These are phyloP conservation scores for Trididemnum nubilum DNA, from an alignment of 23 tunicate genomes.

Conservation along the genomic window DNA sequence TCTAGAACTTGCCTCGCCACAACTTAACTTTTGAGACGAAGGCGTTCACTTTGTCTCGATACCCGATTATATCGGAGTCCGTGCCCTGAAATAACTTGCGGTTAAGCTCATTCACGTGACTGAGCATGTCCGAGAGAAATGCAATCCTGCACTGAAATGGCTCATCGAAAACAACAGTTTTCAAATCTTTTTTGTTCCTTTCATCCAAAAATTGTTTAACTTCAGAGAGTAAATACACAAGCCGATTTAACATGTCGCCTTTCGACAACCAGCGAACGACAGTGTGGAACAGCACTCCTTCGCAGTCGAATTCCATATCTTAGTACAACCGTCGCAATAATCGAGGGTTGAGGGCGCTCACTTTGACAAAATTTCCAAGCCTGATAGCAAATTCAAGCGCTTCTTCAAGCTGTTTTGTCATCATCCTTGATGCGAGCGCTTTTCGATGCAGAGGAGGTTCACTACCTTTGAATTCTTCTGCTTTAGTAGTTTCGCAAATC, in stretches of 20 bases:
- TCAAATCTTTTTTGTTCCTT: constrained; percentile 32
- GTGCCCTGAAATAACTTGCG: constrained; percentile 49
- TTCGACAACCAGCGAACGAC: too few relatives aligned
- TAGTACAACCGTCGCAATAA: constrained; percentile 43
- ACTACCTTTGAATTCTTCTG: constrained; percentile 41
- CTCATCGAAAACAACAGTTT: constrained; percentile 46
- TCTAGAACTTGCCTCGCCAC: constrained; percentile 24
- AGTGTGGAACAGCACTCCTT: constrained; percentile 7
- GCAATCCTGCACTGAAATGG: constrained; percentile 35
- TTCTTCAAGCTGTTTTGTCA: constrained; percentile 45
- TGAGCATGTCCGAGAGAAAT: constrained; percentile 18
- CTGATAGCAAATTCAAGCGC: constrained; percentile 41
- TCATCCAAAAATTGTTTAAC: constrained; percentile 39
- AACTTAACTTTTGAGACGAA: too few relatives aligned
- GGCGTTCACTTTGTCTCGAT: too few relatives aligned
- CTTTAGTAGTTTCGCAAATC: constrained; percentile 39
- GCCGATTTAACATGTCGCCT: too few relatives aligned
- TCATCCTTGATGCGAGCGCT: constrained; percentile 42
- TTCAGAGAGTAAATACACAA: constrained; percentile 38
- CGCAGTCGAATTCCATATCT: too few relatives aligned
- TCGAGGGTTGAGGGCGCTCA: constrained; percentile 54
- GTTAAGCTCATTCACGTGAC: constrained; percentile 25
- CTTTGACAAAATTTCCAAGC: too few relatives aligned
- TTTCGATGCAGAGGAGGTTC: constrained; percentile 39
- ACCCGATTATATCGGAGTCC: constrained; percentile 17